Evolutionary conservation across 2,113 vertebrate genomes (phyloP).

Genomic region (Cercopithecus mona): DNA sequence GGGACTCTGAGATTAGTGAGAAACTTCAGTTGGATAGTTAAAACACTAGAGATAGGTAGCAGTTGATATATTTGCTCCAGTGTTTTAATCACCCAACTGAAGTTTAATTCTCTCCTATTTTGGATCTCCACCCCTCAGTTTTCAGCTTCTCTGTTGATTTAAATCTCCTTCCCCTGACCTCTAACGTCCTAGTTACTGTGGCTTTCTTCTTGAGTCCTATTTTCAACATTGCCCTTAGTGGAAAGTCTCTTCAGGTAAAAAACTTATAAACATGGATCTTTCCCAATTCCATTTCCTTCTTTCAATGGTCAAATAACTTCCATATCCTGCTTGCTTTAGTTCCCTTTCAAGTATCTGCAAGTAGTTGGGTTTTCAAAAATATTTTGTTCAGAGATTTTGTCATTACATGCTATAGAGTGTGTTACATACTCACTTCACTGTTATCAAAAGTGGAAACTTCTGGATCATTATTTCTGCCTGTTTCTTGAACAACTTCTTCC

Average conservation of each 20-base stretch:
- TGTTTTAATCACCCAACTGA: not conserved
- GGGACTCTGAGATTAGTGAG: not conserved
- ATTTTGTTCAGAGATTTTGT: not conserved
- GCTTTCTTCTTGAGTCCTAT: not conserved
- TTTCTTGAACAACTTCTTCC: not conserved
- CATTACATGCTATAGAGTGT: not conserved
- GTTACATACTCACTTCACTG: not conserved
- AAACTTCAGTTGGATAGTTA: not conserved
- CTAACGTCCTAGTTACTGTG: not conserved
- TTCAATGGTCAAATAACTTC: not conserved
- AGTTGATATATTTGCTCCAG: not conserved
- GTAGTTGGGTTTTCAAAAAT: not conserved
- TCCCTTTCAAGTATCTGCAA: not conserved
- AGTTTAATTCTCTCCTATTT: not conserved
- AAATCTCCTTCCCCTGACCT: too few relatives aligned
- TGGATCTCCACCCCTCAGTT: not conserved
- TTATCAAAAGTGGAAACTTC: not conserved
- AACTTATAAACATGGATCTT: not conserved
- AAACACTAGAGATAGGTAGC: not conserved
- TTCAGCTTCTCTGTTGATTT: not conserved
- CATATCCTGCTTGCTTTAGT: not conserved
- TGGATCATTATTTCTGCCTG: not conserved
- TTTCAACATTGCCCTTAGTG: not conserved
- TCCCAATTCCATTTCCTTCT: not conserved
- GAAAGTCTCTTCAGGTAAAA: not conserved